phyloP scores from a whole-genome alignment of 2,113 vertebrate genomes.

The Gymnobelideus leadbeateri region DNA sequence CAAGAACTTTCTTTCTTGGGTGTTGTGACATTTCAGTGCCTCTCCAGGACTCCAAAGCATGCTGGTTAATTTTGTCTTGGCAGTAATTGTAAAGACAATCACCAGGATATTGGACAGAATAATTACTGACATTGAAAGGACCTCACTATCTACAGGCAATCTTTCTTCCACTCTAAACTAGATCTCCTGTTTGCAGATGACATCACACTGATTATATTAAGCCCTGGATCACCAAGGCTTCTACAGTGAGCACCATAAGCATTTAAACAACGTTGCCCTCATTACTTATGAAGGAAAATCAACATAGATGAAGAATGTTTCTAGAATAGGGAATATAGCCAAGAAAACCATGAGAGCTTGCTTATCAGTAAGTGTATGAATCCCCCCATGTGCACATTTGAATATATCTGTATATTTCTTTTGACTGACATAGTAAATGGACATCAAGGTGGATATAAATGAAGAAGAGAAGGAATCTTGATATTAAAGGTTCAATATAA shows the following conservation, averaged over 20 bases:
- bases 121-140: not conserved
- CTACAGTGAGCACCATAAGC: not conserved
- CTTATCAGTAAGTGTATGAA: not conserved
- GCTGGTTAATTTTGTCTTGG: not conserved
- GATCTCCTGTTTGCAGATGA: not conserved
- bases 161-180: not conserved
- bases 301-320: not conserved
- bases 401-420: not conserved
- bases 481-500: not conserved
- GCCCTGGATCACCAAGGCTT: not conserved
- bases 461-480: not conserved
- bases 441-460: not conserved
- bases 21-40: not conserved
- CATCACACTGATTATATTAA: not conserved
- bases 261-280: not conserved
- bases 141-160: not conserved
- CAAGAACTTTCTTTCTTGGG: not conserved
- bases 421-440: not conserved
- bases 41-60: not conserved
- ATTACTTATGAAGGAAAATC: not conserved
- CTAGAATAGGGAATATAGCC: not conserved
- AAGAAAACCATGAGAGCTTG: not conserved
- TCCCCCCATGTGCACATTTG: not conserved
- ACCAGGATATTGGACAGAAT: not conserved
- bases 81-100: not conserved